Percentiles rank a stretch among this genome's conserved stretches.
These are phyloP conservation scores for Heteropelma amictum DNA, from an alignment of 2,888 invertebrate species.

Conservation along the genomic window DNA sequence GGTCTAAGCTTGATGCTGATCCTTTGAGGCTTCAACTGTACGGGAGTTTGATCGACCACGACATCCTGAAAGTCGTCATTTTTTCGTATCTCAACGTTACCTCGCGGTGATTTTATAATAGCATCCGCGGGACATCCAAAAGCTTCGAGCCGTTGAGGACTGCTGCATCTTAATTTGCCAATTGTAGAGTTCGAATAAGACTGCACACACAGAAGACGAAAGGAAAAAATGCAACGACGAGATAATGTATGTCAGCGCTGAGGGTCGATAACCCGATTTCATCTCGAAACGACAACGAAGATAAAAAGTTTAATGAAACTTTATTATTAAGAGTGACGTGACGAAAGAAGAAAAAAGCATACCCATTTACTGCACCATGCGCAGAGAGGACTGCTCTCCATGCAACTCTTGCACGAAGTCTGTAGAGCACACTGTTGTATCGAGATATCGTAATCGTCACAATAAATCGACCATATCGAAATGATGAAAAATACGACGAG, in stretches of 20 bases:
- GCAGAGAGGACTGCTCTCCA: constrained; percentile 63
- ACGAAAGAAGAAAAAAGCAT: constrained; percentile 27
- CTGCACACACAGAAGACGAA: constrained; percentile 41
- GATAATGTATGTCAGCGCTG: no score
- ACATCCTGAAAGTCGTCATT: constrained; percentile 80
- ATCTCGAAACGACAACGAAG: no score
- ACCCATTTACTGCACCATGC: constrained; percentile 72
- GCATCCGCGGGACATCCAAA: constrained; percentile 62
- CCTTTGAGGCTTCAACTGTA: constrained; percentile 85
- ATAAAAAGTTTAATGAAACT: no score
- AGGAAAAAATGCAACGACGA: background rate
- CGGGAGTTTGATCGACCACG: constrained; percentile 77
- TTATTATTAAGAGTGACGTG: constrained; percentile 22
- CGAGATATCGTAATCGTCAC: constrained; percentile 29
- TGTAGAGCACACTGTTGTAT: constrained; percentile 60
- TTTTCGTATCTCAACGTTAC: constrained; percentile 43
- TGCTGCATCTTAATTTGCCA: constrained; percentile 66
- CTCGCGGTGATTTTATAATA: constrained; percentile 55
- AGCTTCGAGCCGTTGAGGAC: constrained; percentile 57
- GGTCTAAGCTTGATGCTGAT: constrained; percentile 82
- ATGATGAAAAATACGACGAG: background rate
- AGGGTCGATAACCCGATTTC: no score
- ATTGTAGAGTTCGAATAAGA: constrained; percentile 64
- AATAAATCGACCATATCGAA: background rate
- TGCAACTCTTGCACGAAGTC: constrained; percentile 64